Conservation (phyloP, 2,888 invertebrate species). For the Drosophila borborema region DNA sequence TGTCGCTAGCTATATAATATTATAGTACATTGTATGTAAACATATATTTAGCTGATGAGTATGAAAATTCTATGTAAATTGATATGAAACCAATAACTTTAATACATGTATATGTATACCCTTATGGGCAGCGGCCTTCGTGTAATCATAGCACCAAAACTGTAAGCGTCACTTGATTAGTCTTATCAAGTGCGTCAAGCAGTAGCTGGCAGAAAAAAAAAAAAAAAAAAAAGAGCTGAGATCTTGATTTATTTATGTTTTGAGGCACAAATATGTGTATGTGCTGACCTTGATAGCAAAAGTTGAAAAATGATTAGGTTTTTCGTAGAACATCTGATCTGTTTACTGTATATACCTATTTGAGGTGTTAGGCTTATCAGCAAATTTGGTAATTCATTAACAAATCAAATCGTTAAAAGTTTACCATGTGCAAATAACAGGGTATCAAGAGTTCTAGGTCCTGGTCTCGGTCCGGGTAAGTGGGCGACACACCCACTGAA, state of each 20-base stretch:
- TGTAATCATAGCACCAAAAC: background rate
- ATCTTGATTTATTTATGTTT: constrained; percentile 1
- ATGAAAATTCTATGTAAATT: constrained; percentile 8
- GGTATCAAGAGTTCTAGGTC: background rate
- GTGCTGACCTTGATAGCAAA: constrained; percentile 55
- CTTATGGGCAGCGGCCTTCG: constrained; percentile 9
- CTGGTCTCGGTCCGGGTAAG: background rate
- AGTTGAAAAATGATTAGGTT: constrained; percentile 56
- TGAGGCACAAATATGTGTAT: background rate
- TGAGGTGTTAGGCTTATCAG: constrained; percentile 38
- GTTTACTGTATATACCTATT: background rate
- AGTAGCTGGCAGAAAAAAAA: constrained; percentile 14
- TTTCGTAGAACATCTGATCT: constrained; percentile 21
- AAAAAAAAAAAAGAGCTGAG: constrained; percentile 15
- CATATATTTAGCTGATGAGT: background rate
- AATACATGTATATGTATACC: background rate
- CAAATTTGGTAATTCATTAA: constrained; percentile 1
- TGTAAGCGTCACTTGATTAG: constrained; percentile 23
- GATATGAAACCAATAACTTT: constrained; percentile 16
- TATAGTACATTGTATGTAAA: background rate
- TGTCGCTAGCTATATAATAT: background rate
- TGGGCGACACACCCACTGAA: constrained; percentile 35
- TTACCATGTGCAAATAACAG: background rate
- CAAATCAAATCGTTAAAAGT: constrained; percentile 11
- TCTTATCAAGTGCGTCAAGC: constrained; percentile 43